Conservation (phyloP, 2,888 invertebrate species). For the Rhingia rostrata region DNA sequence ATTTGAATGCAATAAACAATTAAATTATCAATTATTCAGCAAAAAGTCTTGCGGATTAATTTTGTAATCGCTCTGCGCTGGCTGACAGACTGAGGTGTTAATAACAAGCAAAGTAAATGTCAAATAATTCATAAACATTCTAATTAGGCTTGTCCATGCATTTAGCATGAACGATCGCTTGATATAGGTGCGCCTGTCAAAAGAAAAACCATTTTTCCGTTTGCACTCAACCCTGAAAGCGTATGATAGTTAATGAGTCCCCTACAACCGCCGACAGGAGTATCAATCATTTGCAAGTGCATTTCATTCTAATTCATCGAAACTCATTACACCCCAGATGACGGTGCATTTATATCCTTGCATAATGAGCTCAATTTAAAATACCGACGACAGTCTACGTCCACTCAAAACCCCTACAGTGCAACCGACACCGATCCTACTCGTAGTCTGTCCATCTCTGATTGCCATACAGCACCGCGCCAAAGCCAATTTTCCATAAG, state of each 20-base stretch:
- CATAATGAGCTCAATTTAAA: constrained; percentile 70
- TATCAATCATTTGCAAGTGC: constrained; percentile 24
- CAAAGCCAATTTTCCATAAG: constrained; percentile 39
- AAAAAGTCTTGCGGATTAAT: too few relatives aligned
- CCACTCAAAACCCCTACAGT: constrained; percentile 48
- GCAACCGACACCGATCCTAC: constrained; percentile 18
- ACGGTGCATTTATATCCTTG: constrained; percentile 52
- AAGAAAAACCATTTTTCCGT: too few relatives aligned
- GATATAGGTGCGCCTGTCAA: too few relatives aligned
- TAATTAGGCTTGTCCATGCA: too few relatives aligned
- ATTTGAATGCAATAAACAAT: too few relatives aligned
- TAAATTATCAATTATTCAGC: too few relatives aligned
- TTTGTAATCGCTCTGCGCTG: too few relatives aligned
- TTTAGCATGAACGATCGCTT: too few relatives aligned
- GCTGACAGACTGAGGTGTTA: too few relatives aligned
- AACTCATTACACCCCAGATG: constrained; percentile 58
- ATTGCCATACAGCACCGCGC: constrained; percentile 64
- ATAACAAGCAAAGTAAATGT: too few relatives aligned
- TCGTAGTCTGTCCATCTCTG: constrained; percentile 3
- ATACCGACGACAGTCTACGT: constrained; percentile 62
- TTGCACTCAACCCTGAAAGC: too few relatives aligned
- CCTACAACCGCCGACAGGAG: constrained; percentile 30
- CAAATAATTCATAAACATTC: too few relatives aligned
- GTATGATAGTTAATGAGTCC: constrained; percentile 13
- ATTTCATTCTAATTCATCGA: constrained; percentile 46